Conservation (phyloP, 30 jellyfish, hydroid and myxozoan species). For the Clytia hemisphaerica region DNA sequence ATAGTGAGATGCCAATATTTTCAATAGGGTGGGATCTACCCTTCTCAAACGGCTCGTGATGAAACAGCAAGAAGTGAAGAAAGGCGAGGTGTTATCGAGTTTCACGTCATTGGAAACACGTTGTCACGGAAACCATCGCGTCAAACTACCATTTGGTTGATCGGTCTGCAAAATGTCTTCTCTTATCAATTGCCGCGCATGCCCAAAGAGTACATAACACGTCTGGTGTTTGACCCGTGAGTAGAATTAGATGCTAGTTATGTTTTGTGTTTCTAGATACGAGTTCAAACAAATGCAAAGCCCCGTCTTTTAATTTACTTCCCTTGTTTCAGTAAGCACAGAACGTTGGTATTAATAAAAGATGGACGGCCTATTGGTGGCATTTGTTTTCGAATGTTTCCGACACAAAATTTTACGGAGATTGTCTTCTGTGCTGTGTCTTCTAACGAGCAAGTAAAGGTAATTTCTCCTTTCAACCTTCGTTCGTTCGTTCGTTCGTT, state of each 20-base stretch:
- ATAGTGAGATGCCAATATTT: no score
- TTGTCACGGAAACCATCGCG: conserved; percentile 78
- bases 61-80: conserved; percentile 97
- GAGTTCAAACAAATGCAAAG: not conserved
- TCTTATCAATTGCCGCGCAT: conserved; percentile 88
- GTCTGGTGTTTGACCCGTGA: conserved; percentile 92
- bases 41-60: conserved; percentile 92
- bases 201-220: conserved; percentile 90
- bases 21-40: conserved; percentile 81
- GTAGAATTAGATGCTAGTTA: conserved; percentile 4
- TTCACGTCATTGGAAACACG: conserved; percentile 87
- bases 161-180: conserved; percentile 86
- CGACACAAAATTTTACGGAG: conserved; percentile 88
- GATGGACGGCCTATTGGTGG: conserved; percentile 99
- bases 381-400: conserved; percentile 91
- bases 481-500: no score
- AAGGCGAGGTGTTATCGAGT: conserved; percentile 87
- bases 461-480: no score
- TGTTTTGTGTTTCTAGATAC: not conserved
- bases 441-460: conserved; percentile 98
- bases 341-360: conserved; percentile 73
- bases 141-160: conserved; percentile 90
- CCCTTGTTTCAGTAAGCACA: conserved; percentile 58
- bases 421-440: conserved; percentile 97
- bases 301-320: not conserved